A percentile compares a stretch with the other conserved stretches of the same genome.
phyloP scores from a whole-genome alignment of 92 coral and sea anemone genomes.

The Epizoanthus illoricatus region DNA sequence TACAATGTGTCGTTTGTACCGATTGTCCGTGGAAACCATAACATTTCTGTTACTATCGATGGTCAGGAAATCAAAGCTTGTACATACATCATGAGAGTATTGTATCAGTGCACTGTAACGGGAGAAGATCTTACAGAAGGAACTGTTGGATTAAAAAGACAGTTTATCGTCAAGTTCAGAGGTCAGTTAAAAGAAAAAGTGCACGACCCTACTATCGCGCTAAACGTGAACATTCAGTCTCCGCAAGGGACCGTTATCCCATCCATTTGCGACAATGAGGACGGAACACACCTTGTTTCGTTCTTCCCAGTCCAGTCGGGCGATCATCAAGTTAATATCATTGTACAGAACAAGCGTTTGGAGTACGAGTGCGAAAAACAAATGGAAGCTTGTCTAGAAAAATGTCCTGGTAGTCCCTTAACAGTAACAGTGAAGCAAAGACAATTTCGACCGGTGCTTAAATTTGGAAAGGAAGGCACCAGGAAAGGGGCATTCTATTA shows the following conservation, averaged over 20 bases:
- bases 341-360: conserved; percentile 21
- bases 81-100: conserved; percentile 18
- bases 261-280: conserved; percentile 20
- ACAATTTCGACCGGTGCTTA: conserved; percentile 34
- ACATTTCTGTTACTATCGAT: neutral
- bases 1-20: conserved; percentile 14
- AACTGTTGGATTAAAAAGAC: too few species aligned
- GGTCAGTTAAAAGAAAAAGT: neutral
- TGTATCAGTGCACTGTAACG: neutral
- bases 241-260: too few species aligned
- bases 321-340: conserved; percentile 3
- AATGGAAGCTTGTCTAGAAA: neutral
- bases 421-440: conserved; percentile 39
- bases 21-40: neutral
- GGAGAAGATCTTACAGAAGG: conserved; percentile 18
- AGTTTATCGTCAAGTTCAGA: conserved; percentile 1
- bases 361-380: conserved; percentile 7
- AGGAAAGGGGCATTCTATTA: conserved; percentile 25
- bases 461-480: conserved; percentile 41
- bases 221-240: too few species aligned
- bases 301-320: too few species aligned
- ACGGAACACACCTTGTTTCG: conserved; percentile 41
- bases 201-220: conserved; percentile 14
- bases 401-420: conserved; percentile 46
- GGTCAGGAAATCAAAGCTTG: conserved; percentile 12